Conservation (phyloP, 2,888 invertebrate genomes). For the Pseudolycoriella hygida region DNA sequence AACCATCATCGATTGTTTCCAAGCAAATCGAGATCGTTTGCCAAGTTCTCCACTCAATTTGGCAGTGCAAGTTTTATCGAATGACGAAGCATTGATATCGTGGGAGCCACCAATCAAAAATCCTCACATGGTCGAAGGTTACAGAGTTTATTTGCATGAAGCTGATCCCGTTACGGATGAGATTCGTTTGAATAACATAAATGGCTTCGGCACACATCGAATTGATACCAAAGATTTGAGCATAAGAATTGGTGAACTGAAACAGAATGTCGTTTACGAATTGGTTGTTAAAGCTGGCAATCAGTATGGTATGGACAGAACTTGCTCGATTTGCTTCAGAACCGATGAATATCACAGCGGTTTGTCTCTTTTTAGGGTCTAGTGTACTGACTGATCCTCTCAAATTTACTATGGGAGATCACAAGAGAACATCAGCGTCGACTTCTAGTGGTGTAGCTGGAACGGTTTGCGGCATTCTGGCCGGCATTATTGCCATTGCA, state of each 20-base stretch:
- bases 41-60: constrained; percentile 66
- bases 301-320: constrained; percentile 38
- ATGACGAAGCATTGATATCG: constrained; percentile 40
- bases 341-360: neutral
- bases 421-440: constrained; percentile 51
- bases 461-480: constrained; percentile 27
- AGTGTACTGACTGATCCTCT: constrained; percentile 57
- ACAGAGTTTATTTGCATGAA: constrained; percentile 65
- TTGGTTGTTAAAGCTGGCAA: constrained; percentile 71
- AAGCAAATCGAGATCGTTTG: constrained; percentile 55
- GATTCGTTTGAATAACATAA: constrained; percentile 9
- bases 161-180: constrained; percentile 28
- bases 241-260: constrained; percentile 49
- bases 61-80: constrained; percentile 35
- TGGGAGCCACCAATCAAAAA: constrained; percentile 74
- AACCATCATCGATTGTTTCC: constrained; percentile 63
- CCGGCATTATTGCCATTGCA: constrained; percentile 25
- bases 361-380: constrained; percentile 33
- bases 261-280: constrained; percentile 58
- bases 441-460: constrained; percentile 23
- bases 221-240: constrained; percentile 56
- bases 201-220: constrained; percentile 39
- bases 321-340: neutral
- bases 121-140: constrained; percentile 63
- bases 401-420: constrained; percentile 56